Evolutionary conservation across 1,140 invertebrate species (phyloP), one percentile per base, ranked within the genome.

Genomic region (Octopus sinensis): DNA sequence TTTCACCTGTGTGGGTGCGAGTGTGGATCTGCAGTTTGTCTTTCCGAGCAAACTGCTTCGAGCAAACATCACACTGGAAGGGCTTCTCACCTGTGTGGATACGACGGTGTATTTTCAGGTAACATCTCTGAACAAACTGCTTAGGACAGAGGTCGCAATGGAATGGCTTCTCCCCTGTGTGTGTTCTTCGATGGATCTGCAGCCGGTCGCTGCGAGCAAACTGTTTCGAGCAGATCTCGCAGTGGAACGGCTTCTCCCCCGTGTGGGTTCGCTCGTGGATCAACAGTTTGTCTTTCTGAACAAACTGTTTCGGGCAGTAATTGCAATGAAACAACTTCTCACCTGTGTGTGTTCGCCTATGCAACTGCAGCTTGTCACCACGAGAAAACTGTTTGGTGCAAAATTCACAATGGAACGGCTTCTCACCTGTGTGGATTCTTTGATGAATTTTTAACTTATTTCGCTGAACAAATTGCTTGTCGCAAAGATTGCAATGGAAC

Each of bases 331-430:
- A 86, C 54, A 97, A 96, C 91, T 98, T 98, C 91, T 98, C 97
- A 79, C 96, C 97, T 84, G 98, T 93, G 92, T 99, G 98, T 89
- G 99, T 99, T 87, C 98, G 93, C 83, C 96, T 97, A 91, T 99
- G 98, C 91, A 79, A 56, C 23, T 83, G 76, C 10, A 85, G 53
- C 56, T 54, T 81, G 53, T 81, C 81, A 51, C 75, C 79, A 12
- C 78, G 78, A 5, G 79, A 80, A 54, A 85, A 85, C 53, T 62
- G 17, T 54, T 84, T 85, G 4, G 68, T 56, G 80, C 84, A 85
- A 75, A 94, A 94, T 92, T 96, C 95, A 89, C 96, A 97, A 53
- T 93, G 93, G 86, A 96, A 97, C 4, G 84, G 84, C n/a, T 78
- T 68, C 53, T 83, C 84, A 13, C 84, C 82, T 4, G 82, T 84